Percentiles rank a stretch among this genome's conserved stretches.
phyloP scores from a whole-genome alignment of 2,888 invertebrate species.

The Ypsolopha scabrella region DNA sequence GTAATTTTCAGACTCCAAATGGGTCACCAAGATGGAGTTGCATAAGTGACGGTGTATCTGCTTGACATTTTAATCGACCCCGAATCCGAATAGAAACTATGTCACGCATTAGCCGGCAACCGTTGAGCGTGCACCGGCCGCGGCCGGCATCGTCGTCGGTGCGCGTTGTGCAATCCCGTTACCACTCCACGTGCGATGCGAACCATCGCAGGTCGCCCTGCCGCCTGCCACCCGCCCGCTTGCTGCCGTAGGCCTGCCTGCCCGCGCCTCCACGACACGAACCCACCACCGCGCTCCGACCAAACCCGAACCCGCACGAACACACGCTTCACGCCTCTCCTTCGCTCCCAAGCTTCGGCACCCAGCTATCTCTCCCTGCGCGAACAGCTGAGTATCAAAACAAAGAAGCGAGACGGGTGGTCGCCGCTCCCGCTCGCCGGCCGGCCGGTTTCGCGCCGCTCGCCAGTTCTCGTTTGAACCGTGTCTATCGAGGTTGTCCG shows the following conservation, averaged over 20 bases:
- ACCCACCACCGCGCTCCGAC: slow-evolving; percentile 13
- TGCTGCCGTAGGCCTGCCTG: slow-evolving; percentile 43
- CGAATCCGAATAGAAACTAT: slow-evolving; percentile 70
- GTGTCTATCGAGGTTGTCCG: slow-evolving; percentile 56
- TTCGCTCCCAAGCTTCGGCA: slow-evolving; percentile 33
- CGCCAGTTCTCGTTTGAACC: slow-evolving; percentile 65
- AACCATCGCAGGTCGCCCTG: slow-evolving; percentile 20
- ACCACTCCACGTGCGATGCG: slow-evolving; percentile 57
- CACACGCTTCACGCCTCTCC: slow-evolving; percentile 10
- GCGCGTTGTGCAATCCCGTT: slow-evolving; percentile 68
- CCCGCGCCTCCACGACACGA: slow-evolving; percentile 15
- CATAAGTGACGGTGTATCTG: slow-evolving; percentile 68
- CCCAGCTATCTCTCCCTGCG: slow-evolving; percentile 28
- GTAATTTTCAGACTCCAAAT: not conserved
- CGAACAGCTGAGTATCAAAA: slow-evolving; percentile 71
- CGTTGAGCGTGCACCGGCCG: slow-evolving; percentile 29
- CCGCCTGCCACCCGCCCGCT: slow-evolving; percentile 37
- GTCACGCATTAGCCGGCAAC: slow-evolving; percentile 56
- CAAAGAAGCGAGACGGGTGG: slow-evolving; percentile 67
- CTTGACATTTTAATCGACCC: slow-evolving; percentile 70
- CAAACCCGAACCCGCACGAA: slow-evolving; percentile 10
- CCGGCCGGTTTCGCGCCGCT: slow-evolving; percentile 62
- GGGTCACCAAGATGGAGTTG: slow-evolving; percentile 47
- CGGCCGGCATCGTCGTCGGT: slow-evolving; percentile 22
- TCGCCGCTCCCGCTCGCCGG: slow-evolving; percentile 65